Evolutionary conservation across 2,113 vertebrate genomes (phyloP), one percentile per base, ranked within the genome.

Genomic region (Heterochromis multidens): DNA sequence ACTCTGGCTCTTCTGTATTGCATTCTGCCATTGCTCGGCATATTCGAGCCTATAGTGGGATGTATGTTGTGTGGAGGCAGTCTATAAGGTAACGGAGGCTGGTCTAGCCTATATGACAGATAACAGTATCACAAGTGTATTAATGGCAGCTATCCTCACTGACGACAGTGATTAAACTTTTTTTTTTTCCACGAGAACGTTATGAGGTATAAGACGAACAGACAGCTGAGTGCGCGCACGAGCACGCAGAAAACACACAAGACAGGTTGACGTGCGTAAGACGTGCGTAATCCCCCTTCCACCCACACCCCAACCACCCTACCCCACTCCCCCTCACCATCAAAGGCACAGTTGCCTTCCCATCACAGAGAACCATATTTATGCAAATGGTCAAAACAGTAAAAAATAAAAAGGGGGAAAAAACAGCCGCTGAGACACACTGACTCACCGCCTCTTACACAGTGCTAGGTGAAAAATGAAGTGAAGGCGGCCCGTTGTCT

Each of bases 261-360:
- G 90, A 90, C 88, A 86, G 91, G 90, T 91, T 92, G 88, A 90
- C 82, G 92, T 91, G 90, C 89, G 92, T 91, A 90, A 89, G 92
- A 92, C 92, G 90, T 91, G 92, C 92, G 92, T 94, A 94, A 91
- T 90, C 25, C 90, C 70, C 84, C 83, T 16, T 57, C 72, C 74
- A 56, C 33, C 61, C 82, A 31, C 78, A 46, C 83, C 70, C 46
- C 57, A 13, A 10, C 60, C 79, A 72, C 74, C 56, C 86, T 77
- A 67, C 84, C 80, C 82, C 70, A 62, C 86, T 58, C 77, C 70
- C 81, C 61, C 52, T 29, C 9, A 54, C 76, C 92, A 90, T 89
- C 92, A 93, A 88, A 91, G 89, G 82, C 76, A 84, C 84, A 85
- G 91, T 89, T 78, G 46, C 88, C 85, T 87, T 87, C 91, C 61